Evolutionary conservation across 2,797 vertebrate genomes (phyloP).

Genomic region (Oceanodroma leucorhoa): DNA sequence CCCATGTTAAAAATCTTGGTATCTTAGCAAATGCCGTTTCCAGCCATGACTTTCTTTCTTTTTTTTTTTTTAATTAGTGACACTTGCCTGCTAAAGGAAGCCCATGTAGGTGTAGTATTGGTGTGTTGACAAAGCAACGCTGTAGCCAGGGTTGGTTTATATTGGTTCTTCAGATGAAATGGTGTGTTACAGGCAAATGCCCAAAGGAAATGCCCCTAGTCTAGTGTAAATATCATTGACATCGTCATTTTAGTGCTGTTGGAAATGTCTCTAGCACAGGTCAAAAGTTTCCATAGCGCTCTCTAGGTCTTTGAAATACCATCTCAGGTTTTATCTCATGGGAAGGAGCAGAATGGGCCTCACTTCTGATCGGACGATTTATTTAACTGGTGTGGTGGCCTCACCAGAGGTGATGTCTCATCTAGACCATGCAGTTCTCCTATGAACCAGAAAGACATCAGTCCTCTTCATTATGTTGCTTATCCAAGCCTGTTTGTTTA

Average conservation of each 20-base stretch:
- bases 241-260: background rate
- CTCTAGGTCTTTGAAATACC: background rate
- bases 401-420: background rate
- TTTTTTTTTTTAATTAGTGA: background rate
- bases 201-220: accelerated
- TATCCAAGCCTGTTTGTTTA: background rate
- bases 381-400: background rate
- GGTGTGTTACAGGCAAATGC: background rate
- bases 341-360: background rate
- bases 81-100: background rate
- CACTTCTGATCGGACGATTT: background rate
- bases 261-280: background rate
- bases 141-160: background rate
- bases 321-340: background rate
- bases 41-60: background rate
- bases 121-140: background rate
- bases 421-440: background rate
- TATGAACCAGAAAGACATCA: accelerated
- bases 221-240: background rate
- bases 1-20: background rate
- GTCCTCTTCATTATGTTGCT: background rate
- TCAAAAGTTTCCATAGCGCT: background rate
- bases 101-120: background rate
- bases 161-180: background rate
- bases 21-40: background rate